These are phyloP conservation scores for Toxotes lorentzi DNA, from an alignment of 2,797 vertebrate genomes.

Conservation along the genomic window DNA sequence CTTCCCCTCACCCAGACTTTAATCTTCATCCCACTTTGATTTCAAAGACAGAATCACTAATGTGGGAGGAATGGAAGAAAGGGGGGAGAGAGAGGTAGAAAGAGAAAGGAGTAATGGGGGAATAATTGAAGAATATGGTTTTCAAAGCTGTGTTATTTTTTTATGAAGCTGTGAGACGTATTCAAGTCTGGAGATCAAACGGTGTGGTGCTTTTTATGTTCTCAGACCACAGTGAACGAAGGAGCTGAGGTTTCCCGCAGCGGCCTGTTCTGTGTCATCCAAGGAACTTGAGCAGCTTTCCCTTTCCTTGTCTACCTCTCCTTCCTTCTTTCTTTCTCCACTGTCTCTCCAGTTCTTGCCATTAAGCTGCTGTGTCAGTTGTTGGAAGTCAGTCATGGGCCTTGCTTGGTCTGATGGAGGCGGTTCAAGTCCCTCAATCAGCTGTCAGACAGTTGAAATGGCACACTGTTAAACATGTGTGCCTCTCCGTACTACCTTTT, in stretches of 20 bases:
- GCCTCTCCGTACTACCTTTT: slow-evolving; percentile 23
- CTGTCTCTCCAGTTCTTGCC: slow-evolving; percentile 23
- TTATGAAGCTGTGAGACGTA: slow-evolving; percentile 70
- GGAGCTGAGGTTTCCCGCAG: slow-evolving; percentile 77
- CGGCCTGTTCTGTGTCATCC: slow-evolving; percentile 75
- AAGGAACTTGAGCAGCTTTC: slow-evolving; percentile 50
- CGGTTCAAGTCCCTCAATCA: slow-evolving; percentile 50
- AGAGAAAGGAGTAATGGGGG: slow-evolving; percentile 41
- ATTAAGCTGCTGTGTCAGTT: slow-evolving; percentile 50
- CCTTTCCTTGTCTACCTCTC: slow-evolving; percentile 45
- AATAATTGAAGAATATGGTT: slow-evolving; percentile 74
- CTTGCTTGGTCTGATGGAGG: slow-evolving; percentile 34
- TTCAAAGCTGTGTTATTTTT: slow-evolving; percentile 70
- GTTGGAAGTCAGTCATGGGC: slow-evolving; percentile 37
- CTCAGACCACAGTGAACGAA: slow-evolving; percentile 77
- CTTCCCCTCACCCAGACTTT: slow-evolving; percentile 75
- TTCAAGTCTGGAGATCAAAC: slow-evolving; percentile 83
- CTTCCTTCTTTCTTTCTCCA: slow-evolving; percentile 25
- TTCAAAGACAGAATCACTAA: slow-evolving; percentile 77
- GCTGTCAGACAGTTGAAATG: slow-evolving; percentile 42
- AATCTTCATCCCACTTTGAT: slow-evolving; percentile 82
- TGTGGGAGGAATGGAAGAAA: slow-evolving; percentile 67
- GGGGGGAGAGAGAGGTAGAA: slow-evolving; percentile 35
- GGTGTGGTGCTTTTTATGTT: slow-evolving; percentile 77
- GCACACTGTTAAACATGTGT: slow-evolving; percentile 29